Conservation (phyloP, 2,797 vertebrate genomes). For the Leuciscus waleckii region DNA sequence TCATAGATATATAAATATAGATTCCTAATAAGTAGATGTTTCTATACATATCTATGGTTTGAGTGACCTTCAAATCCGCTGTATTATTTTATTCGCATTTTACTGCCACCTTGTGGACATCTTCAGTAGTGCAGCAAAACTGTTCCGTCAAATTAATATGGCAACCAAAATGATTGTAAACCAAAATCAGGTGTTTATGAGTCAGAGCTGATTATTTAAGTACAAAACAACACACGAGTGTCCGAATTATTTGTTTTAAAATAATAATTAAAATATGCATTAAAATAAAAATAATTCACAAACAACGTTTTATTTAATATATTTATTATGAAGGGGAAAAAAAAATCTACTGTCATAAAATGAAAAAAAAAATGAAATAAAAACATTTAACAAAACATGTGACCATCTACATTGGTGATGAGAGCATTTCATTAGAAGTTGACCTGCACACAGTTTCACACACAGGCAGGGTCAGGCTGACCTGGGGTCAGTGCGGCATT, state of each 20-base stretch:
- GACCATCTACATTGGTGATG: background rate
- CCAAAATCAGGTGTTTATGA: background rate
- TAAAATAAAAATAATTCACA: background rate
- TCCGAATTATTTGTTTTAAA: background rate
- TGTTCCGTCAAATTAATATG: background rate
- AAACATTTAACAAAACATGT: conserved; percentile 29
- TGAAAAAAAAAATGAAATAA: background rate
- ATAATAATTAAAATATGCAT: background rate
- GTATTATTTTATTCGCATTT: background rate
- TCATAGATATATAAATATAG: background rate
- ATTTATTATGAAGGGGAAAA: conserved; percentile 62
- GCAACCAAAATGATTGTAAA: background rate
- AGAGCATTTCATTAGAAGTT: background rate
- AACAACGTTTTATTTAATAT: conserved; percentile 54
- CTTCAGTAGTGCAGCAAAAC: background rate
- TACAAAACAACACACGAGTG: background rate
- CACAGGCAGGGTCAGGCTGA: background rate
- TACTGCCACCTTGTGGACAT: background rate
- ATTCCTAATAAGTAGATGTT: background rate
- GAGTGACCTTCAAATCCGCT: background rate
- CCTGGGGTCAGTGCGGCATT: conserved; percentile 15
- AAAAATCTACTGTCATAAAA: conserved; percentile 47
- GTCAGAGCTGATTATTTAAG: background rate
- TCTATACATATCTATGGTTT: background rate
- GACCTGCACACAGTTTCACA: background rate